Evolutionary conservation across 2,113 vertebrate species (phyloP).

Genomic region (Cyprinus carpio): DNA sequence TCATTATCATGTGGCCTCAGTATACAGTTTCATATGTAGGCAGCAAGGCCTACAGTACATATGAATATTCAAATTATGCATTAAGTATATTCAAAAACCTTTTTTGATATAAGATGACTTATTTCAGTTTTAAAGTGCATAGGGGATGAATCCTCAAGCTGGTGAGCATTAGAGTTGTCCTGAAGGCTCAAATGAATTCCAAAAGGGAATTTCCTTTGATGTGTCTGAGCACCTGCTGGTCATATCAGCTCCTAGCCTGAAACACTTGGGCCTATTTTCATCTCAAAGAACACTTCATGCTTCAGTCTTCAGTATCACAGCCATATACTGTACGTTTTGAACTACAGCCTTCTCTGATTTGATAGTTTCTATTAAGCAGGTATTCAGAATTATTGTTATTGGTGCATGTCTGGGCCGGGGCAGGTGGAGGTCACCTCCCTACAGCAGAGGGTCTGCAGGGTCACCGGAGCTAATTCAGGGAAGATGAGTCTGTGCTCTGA

Average conservation of each 20-base stretch:
- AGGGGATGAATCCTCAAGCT: not conserved
- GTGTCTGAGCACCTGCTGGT: constrained; percentile 19
- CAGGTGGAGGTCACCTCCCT: constrained; percentile 38
- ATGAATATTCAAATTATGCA: not conserved
- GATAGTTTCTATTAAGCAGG: not conserved
- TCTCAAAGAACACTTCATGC: not conserved
- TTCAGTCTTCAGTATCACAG: not conserved
- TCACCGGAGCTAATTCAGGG: constrained; percentile 37
- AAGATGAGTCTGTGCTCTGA: constrained; percentile 32
- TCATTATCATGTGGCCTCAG: not conserved
- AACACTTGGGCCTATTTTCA: not conserved
- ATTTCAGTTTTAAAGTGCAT: not conserved
- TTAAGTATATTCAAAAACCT: not conserved
- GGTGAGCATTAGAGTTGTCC: not conserved
- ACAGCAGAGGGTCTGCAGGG: constrained; percentile 41
- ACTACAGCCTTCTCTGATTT: not conserved
- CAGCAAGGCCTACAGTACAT: not conserved
- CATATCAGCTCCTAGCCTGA: not conserved
- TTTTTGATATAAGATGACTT: not conserved
- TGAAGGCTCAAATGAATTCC: constrained; percentile 15
- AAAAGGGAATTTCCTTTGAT: constrained; percentile 30
- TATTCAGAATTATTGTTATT: not conserved
- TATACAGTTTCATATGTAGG: not conserved
- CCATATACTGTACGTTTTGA: not conserved
- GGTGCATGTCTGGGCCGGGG: not conserved